phyloP scores from a whole-genome alignment of 2,113 vertebrate species.

The Hyperopisus bebe region DNA sequence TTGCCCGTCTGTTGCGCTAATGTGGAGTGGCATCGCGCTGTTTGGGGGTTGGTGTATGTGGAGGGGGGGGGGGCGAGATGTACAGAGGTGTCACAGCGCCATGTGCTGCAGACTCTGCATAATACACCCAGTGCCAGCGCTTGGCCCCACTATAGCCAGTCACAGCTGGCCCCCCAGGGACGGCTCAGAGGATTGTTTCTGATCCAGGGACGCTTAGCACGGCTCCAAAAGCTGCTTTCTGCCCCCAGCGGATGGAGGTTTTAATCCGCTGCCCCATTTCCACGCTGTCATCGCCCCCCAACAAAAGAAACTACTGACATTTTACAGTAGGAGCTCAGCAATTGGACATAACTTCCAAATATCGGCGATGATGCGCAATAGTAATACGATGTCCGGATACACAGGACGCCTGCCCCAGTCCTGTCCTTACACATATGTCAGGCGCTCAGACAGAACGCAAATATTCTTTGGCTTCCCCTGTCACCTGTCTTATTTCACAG shows the following conservation, averaged over 20 bases:
- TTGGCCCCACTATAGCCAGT: neutral
- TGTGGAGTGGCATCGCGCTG: conserved; percentile 5
- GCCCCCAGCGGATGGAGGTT: neutral
- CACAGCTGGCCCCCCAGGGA: conserved; percentile 4
- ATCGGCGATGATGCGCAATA: neutral
- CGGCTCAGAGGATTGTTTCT: neutral
- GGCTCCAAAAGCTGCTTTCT: neutral
- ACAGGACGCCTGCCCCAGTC: neutral
- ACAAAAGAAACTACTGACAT: neutral
- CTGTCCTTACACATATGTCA: neutral
- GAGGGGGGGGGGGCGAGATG: neutral
- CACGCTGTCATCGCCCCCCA: neutral
- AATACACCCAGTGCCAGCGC: neutral
- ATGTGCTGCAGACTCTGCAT: neutral
- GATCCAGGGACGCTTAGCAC: neutral
- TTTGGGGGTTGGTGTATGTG: neutral
- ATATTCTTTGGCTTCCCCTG: neutral
- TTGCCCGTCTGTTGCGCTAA: conserved; percentile 15
- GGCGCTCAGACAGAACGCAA: neutral
- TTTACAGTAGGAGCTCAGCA: neutral
- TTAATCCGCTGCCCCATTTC: conserved; percentile 2
- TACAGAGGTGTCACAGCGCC: neutral
- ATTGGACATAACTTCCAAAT: neutral
- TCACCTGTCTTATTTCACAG: neutral
- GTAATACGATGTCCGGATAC: neutral